Evolutionary conservation across 2,888 invertebrate genomes (phyloP), one percentile per base, ranked within the genome.

Genomic region (Hirtodrosophila cameraria): DNA sequence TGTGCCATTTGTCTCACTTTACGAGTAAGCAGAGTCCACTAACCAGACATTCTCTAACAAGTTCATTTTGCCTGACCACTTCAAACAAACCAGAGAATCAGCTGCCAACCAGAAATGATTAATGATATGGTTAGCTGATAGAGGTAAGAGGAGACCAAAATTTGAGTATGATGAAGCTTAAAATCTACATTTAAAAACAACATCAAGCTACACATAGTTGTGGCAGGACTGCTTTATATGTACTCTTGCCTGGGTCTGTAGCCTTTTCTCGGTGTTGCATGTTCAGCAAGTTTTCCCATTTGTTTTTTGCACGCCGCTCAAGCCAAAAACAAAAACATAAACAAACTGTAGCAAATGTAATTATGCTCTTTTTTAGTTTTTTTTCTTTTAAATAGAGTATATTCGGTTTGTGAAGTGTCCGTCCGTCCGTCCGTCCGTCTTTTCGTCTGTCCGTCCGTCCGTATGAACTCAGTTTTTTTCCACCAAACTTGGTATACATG

Each of bases 71-170:
- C 5, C 12, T 42, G 15, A 53, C 61, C 48, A 73, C 73, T 45
- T 70, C 52, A 73, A 73, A 38, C 31, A 38, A 20, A 50, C 74
- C 53, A 45, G 61, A 73, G 11, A 8, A 57, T 16, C 48, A 66
- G 16, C 12, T 33, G 25, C 13, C 25, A n/a, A 63, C 42, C 55
- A 75, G 49, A 75, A 69, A 69, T 75, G 64, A 74, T 54, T 60
- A 69, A 69, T 69, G 52, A 75, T 49, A 50, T 53, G 52, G 46
- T 1, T 8, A 23, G 8, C 1, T 8, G 23, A 23, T 6, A 23
- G 6, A 1, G 18, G 18, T 36, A 15, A 18, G n/a, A 5, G 27
- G n/a, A 33, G 18, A 16, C 2, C 3, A 6, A 8, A 23, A 5
- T 42, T 39, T 33, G 25, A 57, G 35, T 70, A 46, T 39, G 64